phyloP scores from a whole-genome alignment of 2,888 invertebrate species.

The Heteropelma amictum region DNA sequence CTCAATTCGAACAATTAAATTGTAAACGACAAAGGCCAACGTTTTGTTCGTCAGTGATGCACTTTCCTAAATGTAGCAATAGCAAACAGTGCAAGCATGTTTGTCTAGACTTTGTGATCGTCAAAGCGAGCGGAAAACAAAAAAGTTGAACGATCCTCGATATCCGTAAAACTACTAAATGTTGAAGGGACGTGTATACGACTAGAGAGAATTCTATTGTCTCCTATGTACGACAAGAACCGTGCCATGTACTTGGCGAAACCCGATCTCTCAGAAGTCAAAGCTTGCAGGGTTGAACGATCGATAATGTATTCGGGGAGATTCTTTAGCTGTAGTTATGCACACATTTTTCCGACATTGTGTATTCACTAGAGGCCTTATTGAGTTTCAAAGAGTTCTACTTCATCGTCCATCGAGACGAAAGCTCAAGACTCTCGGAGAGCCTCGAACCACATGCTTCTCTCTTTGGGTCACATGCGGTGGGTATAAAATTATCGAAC shows the following conservation, averaged over 20 bases:
- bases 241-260: not conserved
- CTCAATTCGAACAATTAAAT: too few species aligned
- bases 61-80: too few species aligned
- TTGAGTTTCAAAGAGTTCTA: not conserved
- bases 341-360: not conserved
- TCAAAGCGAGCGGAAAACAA: not conserved
- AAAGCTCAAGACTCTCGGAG: not conserved
- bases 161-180: slow-evolving; percentile 21
- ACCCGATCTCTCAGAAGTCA: slow-evolving; percentile 11
- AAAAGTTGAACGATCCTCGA: slow-evolving; percentile 8
- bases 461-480: not conserved
- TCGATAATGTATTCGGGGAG: slow-evolving; percentile 2
- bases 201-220: not conserved
- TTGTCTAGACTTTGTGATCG: slow-evolving; percentile 20
- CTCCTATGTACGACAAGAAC: not conserved
- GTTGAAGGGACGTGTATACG: not conserved
- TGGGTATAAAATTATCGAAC: not conserved
- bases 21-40: too few species aligned
- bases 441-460: not conserved
- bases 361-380: not conserved
- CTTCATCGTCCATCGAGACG: not conserved
- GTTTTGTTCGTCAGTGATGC: too few species aligned
- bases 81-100: not conserved
- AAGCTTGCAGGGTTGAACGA: slow-evolving; percentile 15
- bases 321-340: not conserved